Base-by-base conservation (phyloP, 1,140 invertebrate species). In the Thaumetopoea pityocampa region DNA sequence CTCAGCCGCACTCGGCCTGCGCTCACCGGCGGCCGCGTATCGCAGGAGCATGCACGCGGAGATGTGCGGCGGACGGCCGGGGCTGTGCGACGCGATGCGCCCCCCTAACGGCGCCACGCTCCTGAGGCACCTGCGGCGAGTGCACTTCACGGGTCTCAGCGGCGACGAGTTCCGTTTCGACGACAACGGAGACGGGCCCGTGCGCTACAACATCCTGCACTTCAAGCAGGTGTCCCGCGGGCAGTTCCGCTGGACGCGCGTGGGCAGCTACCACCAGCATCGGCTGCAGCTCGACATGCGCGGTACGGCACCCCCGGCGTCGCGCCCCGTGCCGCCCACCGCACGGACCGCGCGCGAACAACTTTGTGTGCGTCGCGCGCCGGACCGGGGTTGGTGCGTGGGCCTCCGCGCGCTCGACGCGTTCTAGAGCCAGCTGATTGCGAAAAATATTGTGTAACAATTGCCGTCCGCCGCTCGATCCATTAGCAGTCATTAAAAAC, bases 171-270 rank as follows among this genome's bases (percentile, higher is more conserved):
- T 98, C 77, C 90, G 91, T 47, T 98, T 98, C 78, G 93, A 96
- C 72, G 84, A 73, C 7, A 94, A 95, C 59, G 95, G 95, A 1
- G 96, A 98, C 63, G 96, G 96, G 0, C 96, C 96, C 0, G 94
- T 96, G 0, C 88, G 96, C 2, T 98, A 98, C 85, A 96, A 97
- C 62, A 97, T 98, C 41, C 92, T 98, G 27, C 96, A 98, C 71
- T 98, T 97, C 87, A 96, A 96, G 68, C 94, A 97, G 72, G 88
- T 90, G 1, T 81, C 86, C 2, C 87, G 85, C 0, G 92, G 92
- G 0, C 86, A 89, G 18, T 97, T 93, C 77, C 87, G 91, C 43
- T 98, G 96, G 96, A 87, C 95, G 6, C 90, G 91, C 43, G 94
- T 97, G 1, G 95, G 95, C 1, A 90, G 94, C 67, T 95, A 95